Base-by-base conservation (phyloP, 2,888 invertebrate genomes). In the Alsophila aescularia region DNA sequence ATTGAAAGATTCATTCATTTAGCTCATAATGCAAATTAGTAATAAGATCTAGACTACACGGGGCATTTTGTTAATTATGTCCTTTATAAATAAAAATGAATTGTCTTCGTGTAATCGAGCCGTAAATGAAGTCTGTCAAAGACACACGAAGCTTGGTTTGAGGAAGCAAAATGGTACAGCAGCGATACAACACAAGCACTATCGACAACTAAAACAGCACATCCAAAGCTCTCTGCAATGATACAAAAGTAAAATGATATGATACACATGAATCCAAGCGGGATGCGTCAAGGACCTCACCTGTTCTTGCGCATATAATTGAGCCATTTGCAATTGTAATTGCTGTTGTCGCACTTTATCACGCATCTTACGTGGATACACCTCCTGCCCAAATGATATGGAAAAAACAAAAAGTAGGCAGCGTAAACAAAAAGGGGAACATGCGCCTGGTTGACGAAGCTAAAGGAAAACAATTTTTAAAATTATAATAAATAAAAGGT, bases 301-400 rank as follows among this genome's bases (percentile, higher is more conserved):
- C 92, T 92, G 92, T 70, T 92, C 90, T 65, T 87, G 83, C 85
- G 89, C 89, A 87, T 90, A 90, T 83, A 91, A 89, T 83, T 90
- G 92, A 85, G 90, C 91, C 90, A 91, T 92, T 91, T 92, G 92
- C 78, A 93, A 92, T 91, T 92, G 90, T 82, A 93, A 92, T 92
- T 92, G 92, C 87, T 93, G 93, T 91, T 94, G 93, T 86, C 94
- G 94, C 83, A 95, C 94, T 93, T 95, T 93, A 93, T 95, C 95
- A 89, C 95, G 95, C 95, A 95, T 95, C 94, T 95, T 95, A 93
- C 94, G 94, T 83, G 95, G 95, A 93, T 94, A 95, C 92, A 93
- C 94, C 93, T 95, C 95, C 94, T 94, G 94, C 93, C 91, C 92
- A 90, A 91, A 91, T 88, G 86, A 92, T 88, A 90, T 90, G 89